These are phyloP conservation scores for Montipora foliosa DNA, from an alignment of 64 coral and sea anemone genomes.

Conservation along the genomic window DNA sequence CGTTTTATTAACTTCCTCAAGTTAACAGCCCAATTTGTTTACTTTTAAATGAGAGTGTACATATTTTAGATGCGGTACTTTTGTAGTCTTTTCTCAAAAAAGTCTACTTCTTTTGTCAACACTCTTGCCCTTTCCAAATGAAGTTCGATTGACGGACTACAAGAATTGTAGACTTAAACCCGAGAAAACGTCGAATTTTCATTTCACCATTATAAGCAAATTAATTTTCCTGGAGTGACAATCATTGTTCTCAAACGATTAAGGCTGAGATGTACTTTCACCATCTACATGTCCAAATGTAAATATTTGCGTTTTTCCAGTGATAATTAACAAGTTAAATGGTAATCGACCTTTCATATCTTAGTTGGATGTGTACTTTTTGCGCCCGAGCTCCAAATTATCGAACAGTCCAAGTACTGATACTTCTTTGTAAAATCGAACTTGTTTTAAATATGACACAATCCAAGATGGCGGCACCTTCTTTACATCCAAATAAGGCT, in stretches of 20 bases:
- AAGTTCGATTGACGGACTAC: background rate
- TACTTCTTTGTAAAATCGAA: background rate
- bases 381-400: background rate
- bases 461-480: constrained; percentile 2
- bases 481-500: background rate
- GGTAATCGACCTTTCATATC: background rate
- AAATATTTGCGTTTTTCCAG: constrained; percentile 45
- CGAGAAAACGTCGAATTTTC: background rate
- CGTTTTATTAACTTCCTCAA: background rate
- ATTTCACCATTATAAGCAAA: constrained; percentile 6
- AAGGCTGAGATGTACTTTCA: background rate
- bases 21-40: background rate
- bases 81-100: background rate
- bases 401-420: background rate
- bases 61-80: background rate
- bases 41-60: background rate
- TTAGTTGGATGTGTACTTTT: background rate
- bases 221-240: background rate
- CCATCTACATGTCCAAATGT: background rate
- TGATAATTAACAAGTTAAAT: constrained; percentile 46
- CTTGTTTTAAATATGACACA: background rate
- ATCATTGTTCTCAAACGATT: background rate
- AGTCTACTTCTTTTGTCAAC: background rate
- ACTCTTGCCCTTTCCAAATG: background rate
- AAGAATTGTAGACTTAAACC: background rate